Percentiles rank a stretch among this genome's conserved stretches.
Evolutionary conservation across 2,797 vertebrate species (phyloP).

Genomic region (Parauchenoglanis punctatus): DNA sequence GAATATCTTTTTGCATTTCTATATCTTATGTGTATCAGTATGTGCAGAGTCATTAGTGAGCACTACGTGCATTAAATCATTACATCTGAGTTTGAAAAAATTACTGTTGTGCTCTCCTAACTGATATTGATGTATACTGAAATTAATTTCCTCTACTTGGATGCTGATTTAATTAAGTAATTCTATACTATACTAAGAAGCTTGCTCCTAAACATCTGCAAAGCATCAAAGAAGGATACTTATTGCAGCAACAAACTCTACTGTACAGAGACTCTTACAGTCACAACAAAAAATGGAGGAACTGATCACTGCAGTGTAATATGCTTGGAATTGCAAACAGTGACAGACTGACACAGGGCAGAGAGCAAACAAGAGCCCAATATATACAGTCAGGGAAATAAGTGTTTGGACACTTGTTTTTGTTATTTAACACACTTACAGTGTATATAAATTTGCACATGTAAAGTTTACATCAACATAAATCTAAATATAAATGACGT

Average conservation of each 20-base stretch:
- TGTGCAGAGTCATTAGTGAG: not conserved
- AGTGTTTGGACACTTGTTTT: not conserved
- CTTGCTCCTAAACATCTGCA: not conserved
- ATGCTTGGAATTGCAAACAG: not conserved
- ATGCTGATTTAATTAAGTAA: not conserved
- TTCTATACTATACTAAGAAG: not conserved
- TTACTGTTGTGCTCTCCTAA: not conserved
- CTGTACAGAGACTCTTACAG: not conserved
- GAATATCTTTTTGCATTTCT: not conserved
- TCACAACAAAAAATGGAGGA: not conserved
- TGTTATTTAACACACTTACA: not conserved
- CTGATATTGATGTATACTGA: not conserved
- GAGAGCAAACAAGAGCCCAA: not conserved
- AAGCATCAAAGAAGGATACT: slow-evolving; percentile 18
- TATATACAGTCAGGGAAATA: not conserved
- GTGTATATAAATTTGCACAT: not conserved
- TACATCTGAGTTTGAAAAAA: not conserved
- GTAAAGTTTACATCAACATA: not conserved
- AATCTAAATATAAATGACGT: not conserved
- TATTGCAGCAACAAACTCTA: not conserved
- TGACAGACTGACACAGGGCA: slow-evolving; percentile 1
- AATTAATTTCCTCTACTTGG: not conserved
- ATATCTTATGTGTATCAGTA: not conserved
- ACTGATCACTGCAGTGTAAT: not conserved
- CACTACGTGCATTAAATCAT: not conserved